Base-by-base conservation (phyloP, 2,797 vertebrate species). In the Catharus ustulatus region DNA sequence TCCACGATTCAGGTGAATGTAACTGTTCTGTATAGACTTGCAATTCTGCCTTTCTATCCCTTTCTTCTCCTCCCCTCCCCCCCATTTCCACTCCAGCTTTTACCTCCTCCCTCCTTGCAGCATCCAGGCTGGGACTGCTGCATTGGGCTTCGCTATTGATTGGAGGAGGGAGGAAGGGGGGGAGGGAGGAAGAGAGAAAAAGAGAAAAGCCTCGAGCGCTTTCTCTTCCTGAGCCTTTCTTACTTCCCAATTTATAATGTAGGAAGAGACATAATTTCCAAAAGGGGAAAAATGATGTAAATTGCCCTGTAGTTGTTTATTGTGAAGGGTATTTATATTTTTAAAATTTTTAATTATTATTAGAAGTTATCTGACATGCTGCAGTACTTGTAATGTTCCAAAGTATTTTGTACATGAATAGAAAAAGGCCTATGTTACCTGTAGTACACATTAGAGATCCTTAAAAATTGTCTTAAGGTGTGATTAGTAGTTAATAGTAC, bases 1-100 rank as follows among this genome's bases (percentile, higher is more conserved):
- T 98, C 98, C 98, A 97, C 98, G 97, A 98, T 98, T 98, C 98
- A 99, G 99, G 99, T 99, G 98, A 99, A 98, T 98, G 98, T 97
- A 97, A 95, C 96, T 97, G 93, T 95, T 84, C 86, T 95, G 87
- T 55, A 55, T 72, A 72, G 69, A 32, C 51, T 43, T 72, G 69
- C 18, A 57, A 57, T 45, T 72, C 40, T 72, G 40, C 69, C 32
- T 45, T 72, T 72, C 24, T 55, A 34, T 57, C 24, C 24, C 40
- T 57, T 71, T 71, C 38, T 71, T 72, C 40, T 43, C 42, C 42
- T 42, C 42, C 42, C 42, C 42, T n/a, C 30, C 51, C 30, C 17
- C 7, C 30, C 54, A 40, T 51, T 51, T 54, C 38, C 51, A 71
- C 51, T 17, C 30, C 51, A 54, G 38, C 51, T 71, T 71, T 71